Percentiles rank a stretch among this genome's conserved stretches.
Evolutionary conservation across 1,140 invertebrate species (phyloP).

Genomic region (Plectus sambesii): DNA sequence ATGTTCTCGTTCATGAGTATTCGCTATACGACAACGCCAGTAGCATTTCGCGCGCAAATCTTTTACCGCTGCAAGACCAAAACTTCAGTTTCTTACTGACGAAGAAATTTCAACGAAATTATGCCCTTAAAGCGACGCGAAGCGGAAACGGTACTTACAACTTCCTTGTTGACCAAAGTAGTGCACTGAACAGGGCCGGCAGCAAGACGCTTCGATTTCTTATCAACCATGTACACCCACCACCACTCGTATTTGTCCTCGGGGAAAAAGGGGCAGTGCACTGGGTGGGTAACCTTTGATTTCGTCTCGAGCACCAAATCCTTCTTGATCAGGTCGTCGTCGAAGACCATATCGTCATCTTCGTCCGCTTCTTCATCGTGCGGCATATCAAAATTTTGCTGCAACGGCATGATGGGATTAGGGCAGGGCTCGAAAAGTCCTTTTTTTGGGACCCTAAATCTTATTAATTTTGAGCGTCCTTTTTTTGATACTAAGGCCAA

Average conservation of each 20-base stretch:
- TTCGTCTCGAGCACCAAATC: conserved; percentile 79
- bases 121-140: not conserved
- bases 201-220: conserved; percentile 73
- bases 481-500: too few relatives aligned
- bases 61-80: too few relatives aligned
- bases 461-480: too few relatives aligned
- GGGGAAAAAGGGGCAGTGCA: conserved; percentile 90
- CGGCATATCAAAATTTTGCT: too few relatives aligned
- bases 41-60: not conserved
- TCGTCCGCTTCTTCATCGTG: conserved; percentile 52
- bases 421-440: too few relatives aligned
- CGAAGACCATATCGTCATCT: conserved; percentile 54
- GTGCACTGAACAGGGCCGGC: conserved; percentile 78
- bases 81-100: not conserved
- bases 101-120: not conserved
- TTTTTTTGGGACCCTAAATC: too few relatives aligned
- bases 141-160: conserved; percentile 26
- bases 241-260: conserved; percentile 96
- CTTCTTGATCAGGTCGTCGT: conserved; percentile 51
- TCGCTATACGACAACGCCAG: not conserved
- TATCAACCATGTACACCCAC: conserved; percentile 95
- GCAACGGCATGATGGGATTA: too few relatives aligned
- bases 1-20: too few relatives aligned
- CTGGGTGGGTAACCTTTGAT: conserved; percentile 80
- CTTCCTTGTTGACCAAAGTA: conserved; percentile 51